These are phyloP conservation scores for Neolamprologus ventralis DNA, from an alignment of 2,113 vertebrate genomes.

Conservation along the genomic window DNA sequence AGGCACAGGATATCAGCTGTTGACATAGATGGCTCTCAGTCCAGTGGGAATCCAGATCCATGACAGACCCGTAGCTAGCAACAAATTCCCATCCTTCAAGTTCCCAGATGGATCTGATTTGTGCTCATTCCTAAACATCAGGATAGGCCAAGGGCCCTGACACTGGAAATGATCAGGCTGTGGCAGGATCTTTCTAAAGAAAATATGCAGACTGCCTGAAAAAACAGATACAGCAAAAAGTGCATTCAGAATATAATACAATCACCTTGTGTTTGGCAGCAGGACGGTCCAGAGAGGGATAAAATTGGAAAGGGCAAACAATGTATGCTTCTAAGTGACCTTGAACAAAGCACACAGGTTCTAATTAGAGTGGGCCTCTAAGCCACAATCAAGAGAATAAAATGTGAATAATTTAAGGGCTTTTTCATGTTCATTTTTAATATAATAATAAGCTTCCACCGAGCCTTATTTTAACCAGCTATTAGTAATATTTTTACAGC, in stretches of 20 bases:
- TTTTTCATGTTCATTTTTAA: neutral
- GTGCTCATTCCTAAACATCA: neutral
- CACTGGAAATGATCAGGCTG: neutral
- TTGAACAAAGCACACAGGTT: neutral
- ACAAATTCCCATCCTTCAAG: neutral
- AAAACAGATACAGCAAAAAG: constrained; percentile 5
- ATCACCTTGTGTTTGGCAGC: neutral
- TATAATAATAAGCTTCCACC: neutral
- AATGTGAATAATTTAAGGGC: neutral
- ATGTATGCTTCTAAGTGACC: neutral
- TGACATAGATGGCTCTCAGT: constrained; percentile 30
- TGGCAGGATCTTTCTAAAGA: neutral
- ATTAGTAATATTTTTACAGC: neutral
- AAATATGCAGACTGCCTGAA: neutral
- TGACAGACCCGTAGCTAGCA: neutral
- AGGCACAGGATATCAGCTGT: constrained; percentile 16
- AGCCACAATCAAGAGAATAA: neutral
- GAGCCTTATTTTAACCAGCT: neutral
- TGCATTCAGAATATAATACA: neutral
- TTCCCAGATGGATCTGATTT: constrained; percentile 30
- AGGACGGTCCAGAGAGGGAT: neutral
- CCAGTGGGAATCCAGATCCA: neutral
- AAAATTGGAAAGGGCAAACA: neutral
- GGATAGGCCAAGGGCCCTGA: neutral
- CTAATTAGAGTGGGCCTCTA: neutral